Base-by-base conservation (phyloP, 2,797 vertebrate genomes). In the Thripadectes ignobilis region DNA sequence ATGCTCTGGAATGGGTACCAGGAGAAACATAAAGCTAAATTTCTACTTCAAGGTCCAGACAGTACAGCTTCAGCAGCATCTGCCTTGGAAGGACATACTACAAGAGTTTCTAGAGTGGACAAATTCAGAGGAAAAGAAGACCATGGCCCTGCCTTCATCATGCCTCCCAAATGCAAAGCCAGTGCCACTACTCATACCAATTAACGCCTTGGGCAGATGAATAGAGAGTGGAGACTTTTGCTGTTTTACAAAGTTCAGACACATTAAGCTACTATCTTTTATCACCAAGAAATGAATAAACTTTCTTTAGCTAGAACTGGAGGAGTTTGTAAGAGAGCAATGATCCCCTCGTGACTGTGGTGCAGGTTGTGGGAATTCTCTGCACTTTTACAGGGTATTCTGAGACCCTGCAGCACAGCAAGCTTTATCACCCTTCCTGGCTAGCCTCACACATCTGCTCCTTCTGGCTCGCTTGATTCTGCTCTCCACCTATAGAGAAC, bases 1-100 rank as follows among this genome's bases (percentile, higher is more conserved):
- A 85, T 52, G 54, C 51, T 73, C 69, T 95, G 88, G 87, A 91
- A 93, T 39, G 48, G 58, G 48, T 81, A 88, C 34, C 81, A 51
- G 58, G 21, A 69, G 66, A 85, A 92, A 91, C 20, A 84, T 1
- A 5, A 91, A 66, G 48, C 38, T 62, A 79, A 7, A 43, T 63
- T 88, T 95, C 83, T 83, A 86, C 55, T 81, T 79, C 75, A 88
- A 57, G 68, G 66, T 80, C 58, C 36, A 79, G 62, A 78, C 4
- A 91, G 65, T 38, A 59, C 22, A 34, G 54, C 68, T 95, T 62
- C 41, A 74, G 77, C 34, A 91, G 49, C 61, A 77, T 51, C 71
- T 82, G 1, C 61, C n/a, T 89, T 83, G 79, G 75, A 91, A 80
- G 82, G 77, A 78, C 11, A 55, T 10, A 54, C 13, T 34, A 15